A percentile compares a stretch with the other conserved stretches of the same genome.
phyloP scores from a whole-genome alignment of 2,888 invertebrate species.

The Liposcelis brunnea region DNA sequence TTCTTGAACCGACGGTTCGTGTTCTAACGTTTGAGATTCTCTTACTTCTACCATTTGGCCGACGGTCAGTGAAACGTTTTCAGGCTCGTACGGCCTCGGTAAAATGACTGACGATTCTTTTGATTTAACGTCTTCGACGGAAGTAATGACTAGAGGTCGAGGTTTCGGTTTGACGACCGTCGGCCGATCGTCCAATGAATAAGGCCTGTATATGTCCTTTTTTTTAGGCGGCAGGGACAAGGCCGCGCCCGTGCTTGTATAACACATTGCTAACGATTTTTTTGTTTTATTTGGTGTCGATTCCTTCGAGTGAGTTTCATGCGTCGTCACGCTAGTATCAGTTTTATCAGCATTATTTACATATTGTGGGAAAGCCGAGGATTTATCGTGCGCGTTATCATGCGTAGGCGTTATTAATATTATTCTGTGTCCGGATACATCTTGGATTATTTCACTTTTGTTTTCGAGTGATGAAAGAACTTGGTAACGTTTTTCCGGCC shows the following conservation, averaged over 20 bases:
- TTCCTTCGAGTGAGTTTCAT: no score
- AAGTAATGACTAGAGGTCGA: no score
- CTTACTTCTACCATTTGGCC: no score
- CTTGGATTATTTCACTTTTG: neutral
- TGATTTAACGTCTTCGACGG: neutral
- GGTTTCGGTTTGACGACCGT: constrained; percentile 3
- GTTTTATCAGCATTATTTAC: neutral
- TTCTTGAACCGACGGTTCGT: constrained; percentile 11
- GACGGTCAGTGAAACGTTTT: no score
- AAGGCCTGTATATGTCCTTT: constrained; percentile 79
- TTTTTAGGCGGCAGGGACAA: constrained; percentile 64
- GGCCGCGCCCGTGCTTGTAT: constrained; percentile 47
- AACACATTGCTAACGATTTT: constrained; percentile 66
- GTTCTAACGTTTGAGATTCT: constrained; percentile 8
- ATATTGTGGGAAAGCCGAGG: neutral
- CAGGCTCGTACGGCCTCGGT: neutral
- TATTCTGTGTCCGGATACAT: neutral
- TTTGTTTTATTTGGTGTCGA: neutral
- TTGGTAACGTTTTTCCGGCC: constrained; percentile 7
- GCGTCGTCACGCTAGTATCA: neutral
- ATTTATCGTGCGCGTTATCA: neutral
- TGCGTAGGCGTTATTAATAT: neutral
- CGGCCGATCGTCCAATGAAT: constrained; percentile 43
- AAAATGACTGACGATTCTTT: no score
- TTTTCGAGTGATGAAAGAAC: constrained; percentile 8